phyloP scores from a whole-genome alignment of 2,113 vertebrate genomes.

The Pholis gunnellus region DNA sequence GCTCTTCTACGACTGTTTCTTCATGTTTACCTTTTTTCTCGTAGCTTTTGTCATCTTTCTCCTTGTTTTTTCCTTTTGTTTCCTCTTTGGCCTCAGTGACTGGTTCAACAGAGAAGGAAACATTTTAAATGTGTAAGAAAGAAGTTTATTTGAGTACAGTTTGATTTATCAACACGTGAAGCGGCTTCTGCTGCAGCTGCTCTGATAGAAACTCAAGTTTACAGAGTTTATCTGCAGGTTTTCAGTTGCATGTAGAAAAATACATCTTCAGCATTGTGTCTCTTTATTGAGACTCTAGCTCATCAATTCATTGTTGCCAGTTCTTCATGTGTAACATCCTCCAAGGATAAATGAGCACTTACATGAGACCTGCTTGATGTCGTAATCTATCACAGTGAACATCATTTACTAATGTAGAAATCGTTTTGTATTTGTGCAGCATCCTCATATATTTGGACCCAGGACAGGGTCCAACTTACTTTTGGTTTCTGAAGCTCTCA shows the following conservation, averaged over 20 bases:
- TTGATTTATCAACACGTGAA: background rate
- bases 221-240: background rate
- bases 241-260: background rate
- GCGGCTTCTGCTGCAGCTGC: background rate
- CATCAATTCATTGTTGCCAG: background rate
- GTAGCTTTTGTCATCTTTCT: slow-evolving; percentile 70
- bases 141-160: background rate
- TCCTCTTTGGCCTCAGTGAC: slow-evolving; percentile 48
- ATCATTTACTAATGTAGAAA: background rate
- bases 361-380: background rate
- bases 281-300: background rate
- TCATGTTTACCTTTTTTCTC: slow-evolving; percentile 78
- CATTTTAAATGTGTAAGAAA: background rate
- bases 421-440: background rate
- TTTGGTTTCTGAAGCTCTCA: background rate
- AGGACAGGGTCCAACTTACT: background rate
- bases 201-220: background rate
- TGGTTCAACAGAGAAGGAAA: slow-evolving; percentile 23
- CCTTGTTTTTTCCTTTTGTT: slow-evolving; percentile 24
- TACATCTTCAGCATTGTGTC: background rate
- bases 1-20: background rate
- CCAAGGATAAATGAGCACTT: background rate
- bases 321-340: background rate
- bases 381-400: too few species aligned
- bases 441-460: too few species aligned